Evolutionary conservation across 2,888 invertebrate genomes (phyloP).

Genomic region (Tipula unca): DNA sequence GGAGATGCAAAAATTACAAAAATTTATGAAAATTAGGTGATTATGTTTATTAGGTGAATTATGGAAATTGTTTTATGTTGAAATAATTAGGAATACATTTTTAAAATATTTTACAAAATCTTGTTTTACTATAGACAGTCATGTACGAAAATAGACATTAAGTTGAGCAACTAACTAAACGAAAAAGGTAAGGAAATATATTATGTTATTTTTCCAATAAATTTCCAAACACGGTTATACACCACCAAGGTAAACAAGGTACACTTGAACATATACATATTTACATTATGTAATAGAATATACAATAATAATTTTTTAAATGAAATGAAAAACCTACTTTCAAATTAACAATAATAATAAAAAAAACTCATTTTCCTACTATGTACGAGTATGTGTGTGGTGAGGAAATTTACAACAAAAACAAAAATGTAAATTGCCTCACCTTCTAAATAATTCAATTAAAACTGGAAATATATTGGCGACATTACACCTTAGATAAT

Average conservation of each 20-base stretch:
- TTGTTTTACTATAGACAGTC: neutral
- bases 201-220: neutral
- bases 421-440: neutral
- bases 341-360: neutral
- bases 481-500: too few relatives aligned
- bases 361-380: neutral
- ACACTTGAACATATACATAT: neutral
- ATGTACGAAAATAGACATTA: neutral
- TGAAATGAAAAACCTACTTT: neutral
- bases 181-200: neutral
- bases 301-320: too few relatives aligned
- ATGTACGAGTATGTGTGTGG: neutral
- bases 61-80: neutral
- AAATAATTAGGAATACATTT: neutral
- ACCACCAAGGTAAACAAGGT: neutral
- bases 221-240: neutral
- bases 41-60: neutral
- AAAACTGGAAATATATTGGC: neutral
- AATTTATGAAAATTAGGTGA: neutral
- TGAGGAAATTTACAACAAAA: neutral
- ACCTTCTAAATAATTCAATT: neutral
- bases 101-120: neutral
- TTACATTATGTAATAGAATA: too few relatives aligned
- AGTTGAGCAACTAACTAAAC: neutral
- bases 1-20: neutral